phyloP scores from a whole-genome alignment of 2,888 invertebrate species.

The Heliothis peltigera region DNA sequence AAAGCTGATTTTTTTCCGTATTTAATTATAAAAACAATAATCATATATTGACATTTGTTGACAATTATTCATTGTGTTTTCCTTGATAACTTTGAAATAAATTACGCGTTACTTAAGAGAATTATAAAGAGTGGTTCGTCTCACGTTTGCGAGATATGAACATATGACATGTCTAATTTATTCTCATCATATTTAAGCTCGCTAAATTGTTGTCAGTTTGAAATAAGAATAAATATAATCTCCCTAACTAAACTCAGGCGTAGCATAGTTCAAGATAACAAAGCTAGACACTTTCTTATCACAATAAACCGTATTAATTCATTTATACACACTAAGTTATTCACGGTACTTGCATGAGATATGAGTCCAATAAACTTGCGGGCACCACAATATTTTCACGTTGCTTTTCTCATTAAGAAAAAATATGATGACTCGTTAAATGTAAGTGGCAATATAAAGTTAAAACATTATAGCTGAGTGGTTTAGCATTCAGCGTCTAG shows the following conservation, averaged over 20 bases:
- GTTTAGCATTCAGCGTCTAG: conserved; percentile 30
- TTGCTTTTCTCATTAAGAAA: conserved; percentile 51
- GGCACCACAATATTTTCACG: conserved; percentile 34
- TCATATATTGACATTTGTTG: no score
- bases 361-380: conserved; percentile 44
- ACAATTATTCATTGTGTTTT: no score
- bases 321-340: conserved; percentile 19
- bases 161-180: no score
- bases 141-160: no score
- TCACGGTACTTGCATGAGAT: conserved; percentile 14
- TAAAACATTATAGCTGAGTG: conserved; percentile 50
- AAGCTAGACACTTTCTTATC: conserved; percentile 5
- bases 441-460: conserved; percentile 54
- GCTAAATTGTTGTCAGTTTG: no score
- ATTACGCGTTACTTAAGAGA: no score
- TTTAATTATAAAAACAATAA: no score
- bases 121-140: no score
- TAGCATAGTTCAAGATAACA: not conserved
- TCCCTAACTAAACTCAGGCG: not conserved
- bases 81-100: no score
- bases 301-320: conserved; percentile 25
- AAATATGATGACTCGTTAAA: conserved; percentile 60
- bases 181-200: no score
- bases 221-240: no score
- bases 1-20: no score